Evolutionary conservation across 1,140 invertebrate species (phyloP), one percentile per base, ranked within the genome.

Genomic region (Teleogryllus occipitalis): DNA sequence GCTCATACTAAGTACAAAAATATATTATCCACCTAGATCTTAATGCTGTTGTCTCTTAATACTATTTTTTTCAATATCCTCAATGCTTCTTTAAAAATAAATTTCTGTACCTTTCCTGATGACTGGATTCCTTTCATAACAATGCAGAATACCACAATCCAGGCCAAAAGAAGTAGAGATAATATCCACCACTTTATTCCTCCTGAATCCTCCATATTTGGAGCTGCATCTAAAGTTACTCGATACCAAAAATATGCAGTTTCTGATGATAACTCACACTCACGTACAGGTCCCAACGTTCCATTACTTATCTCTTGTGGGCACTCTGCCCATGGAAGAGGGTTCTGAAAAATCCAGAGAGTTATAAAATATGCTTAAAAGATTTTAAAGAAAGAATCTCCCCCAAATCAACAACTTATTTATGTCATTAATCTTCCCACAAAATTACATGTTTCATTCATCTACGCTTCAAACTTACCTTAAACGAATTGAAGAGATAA

Each of bases 41-140:
- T 65, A 65, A 65, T 10, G 54, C 7, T 3, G 18, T 14, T 10
- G 54, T 65, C n/a, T 74, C 14, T 3, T 15, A 15, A 39, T 75
- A 75, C 1, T 10, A 3, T 75, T 75, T 4, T 21, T 75, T 39
- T 10, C 74, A 8, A 15, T 75, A 12, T 18, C 8, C 12, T 47
- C n/a, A 0, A 7, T 8, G 18, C 7, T 65, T 7, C 54, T 65
- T 65, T 65, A 47, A 47, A 6, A 75, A 7, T 8, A 39, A 81
- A 83, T 85, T 39, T 39, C 27, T 39, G 27, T 86, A 97, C 97
- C 90, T 98, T 99, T 85, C 97, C 97, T 81, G 96, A 98, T 82
- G 95, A 97, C 87, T 98, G 97, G 82, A 99, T 98, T 75, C 98
- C 98, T 87, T 97, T 97, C 95, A 97, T 98, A 7, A 99, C 96